Percentiles rank a stretch among this genome's conserved stretches.
phyloP scores from a whole-genome alignment of 2,797 vertebrate species.

The Phaenicophaeus curvirostris region DNA sequence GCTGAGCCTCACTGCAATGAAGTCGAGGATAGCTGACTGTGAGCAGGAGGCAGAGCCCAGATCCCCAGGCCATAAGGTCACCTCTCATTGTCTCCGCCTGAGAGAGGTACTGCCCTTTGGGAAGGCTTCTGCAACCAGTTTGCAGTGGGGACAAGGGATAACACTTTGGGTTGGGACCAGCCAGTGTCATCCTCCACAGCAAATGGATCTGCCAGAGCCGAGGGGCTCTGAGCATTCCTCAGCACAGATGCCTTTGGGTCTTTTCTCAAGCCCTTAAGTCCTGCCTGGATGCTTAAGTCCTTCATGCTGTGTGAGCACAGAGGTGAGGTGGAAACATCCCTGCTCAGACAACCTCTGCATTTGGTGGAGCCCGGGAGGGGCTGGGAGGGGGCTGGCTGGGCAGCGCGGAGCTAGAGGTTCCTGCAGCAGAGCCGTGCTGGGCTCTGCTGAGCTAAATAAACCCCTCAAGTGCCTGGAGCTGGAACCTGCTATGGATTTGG shows the following conservation, averaged over 20 bases:
- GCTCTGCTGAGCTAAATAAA: not conserved
- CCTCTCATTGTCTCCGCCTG: not conserved
- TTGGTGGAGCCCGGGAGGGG: not conserved
- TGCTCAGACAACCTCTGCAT: not conserved
- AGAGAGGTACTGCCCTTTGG: not conserved
- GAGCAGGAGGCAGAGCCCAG: not conserved
- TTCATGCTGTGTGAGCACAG: not conserved
- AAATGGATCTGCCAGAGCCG: not conserved
- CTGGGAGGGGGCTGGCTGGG: not conserved
- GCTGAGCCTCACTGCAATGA: not conserved
- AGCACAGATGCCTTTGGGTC: not conserved
- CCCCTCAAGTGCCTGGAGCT: slow-evolving; percentile 3
- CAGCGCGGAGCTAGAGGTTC: not conserved
- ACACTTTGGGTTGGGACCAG: not conserved
- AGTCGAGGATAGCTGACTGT: not conserved
- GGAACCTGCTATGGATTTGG: not conserved
- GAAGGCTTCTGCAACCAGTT: not conserved
- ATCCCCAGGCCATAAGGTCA: not conserved
- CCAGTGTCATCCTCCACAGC: not conserved
- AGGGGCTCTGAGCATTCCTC: not conserved
- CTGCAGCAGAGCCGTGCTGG: not conserved
- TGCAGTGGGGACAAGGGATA: not conserved
- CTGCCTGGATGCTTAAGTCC: not conserved
- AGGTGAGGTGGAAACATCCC: not conserved
- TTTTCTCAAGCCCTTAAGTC: not conserved